Evolutionary conservation across 2,113 vertebrate genomes (phyloP).

Genomic region (Balaeniceps rex): DNA sequence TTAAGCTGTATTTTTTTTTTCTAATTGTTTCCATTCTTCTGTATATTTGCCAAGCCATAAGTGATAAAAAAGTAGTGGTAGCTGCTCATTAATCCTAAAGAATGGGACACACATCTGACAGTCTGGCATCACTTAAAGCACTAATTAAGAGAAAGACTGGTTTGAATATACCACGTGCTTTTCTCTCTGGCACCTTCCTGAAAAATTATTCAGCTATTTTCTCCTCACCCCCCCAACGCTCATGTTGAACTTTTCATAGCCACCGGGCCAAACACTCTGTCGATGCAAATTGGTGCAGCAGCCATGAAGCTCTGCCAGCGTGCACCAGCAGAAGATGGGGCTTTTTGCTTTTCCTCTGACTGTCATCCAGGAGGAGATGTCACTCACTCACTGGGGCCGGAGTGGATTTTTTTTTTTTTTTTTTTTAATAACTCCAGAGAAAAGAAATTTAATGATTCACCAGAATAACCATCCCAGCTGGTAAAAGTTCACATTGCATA

Average conservation of each 20-base stretch:
- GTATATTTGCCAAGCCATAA: not conserved
- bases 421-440: not conserved
- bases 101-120: not conserved
- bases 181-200: not conserved
- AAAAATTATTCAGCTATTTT: not conserved
- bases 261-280: not conserved
- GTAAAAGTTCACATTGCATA: not conserved
- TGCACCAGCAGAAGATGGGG: not conserved
- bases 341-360: not conserved
- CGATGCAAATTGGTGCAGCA: not conserved
- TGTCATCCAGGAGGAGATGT: not conserved
- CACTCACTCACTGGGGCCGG: not conserved
- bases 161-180: not conserved
- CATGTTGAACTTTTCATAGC: not conserved
- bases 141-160: not conserved
- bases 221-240: not conserved
- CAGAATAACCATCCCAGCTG: not conserved
- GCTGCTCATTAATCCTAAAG: slow-evolving; percentile 5
- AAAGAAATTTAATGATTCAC: not conserved
- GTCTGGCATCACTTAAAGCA: not conserved
- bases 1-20: not conserved
- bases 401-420: not conserved
- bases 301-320: accelerated
- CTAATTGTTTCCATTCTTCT: not conserved
- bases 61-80: not conserved